A percentile compares a stretch with the other conserved stretches of the same genome.
phyloP scores from a whole-genome alignment of 2,888 invertebrate species.

The Oscheius sp. region DNA sequence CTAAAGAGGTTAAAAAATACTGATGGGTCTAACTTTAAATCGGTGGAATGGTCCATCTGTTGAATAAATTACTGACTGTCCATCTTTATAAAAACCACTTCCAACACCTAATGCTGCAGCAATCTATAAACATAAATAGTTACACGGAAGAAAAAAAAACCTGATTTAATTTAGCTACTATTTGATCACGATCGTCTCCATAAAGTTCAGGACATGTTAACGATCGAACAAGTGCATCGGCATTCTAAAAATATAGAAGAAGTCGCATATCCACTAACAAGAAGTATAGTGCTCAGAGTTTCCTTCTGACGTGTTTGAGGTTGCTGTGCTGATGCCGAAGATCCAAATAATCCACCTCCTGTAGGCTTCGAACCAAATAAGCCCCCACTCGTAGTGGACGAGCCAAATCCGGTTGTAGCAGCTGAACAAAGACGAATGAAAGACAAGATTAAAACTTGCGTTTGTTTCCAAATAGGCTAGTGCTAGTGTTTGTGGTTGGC shows the following conservation, averaged over 20 bases:
- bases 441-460: too few relatives aligned
- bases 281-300: slow-evolving; percentile 30
- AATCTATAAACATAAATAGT: slow-evolving; percentile 65
- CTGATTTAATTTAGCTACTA: slow-evolving; percentile 93
- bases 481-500: slow-evolving; percentile 3
- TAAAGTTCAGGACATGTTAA: slow-evolving; percentile 79
- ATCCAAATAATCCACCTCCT: slow-evolving; percentile 37
- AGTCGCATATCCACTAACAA: slow-evolving; percentile 10
- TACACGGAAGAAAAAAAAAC: background rate
- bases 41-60: slow-evolving; percentile 85
- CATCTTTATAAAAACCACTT: slow-evolving; percentile 61
- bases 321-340: slow-evolving; percentile 17
- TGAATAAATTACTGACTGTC: slow-evolving; percentile 50
- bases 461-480: slow-evolving; percentile 27
- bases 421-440: background rate
- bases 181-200: slow-evolving; percentile 93
- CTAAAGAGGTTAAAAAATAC: slow-evolving; percentile 59
- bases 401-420: slow-evolving; percentile 14
- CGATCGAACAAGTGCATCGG: slow-evolving; percentile 58
- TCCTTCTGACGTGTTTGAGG: slow-evolving; percentile 31
- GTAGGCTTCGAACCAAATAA: slow-evolving; percentile 36
- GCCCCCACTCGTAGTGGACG: slow-evolving; percentile 5
- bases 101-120: slow-evolving; percentile 74
- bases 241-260: slow-evolving; percentile 44
- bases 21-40: slow-evolving; percentile 80